Base-by-base conservation (phyloP, 2,113 vertebrate species). In the Hippocampus barbouri region DNA sequence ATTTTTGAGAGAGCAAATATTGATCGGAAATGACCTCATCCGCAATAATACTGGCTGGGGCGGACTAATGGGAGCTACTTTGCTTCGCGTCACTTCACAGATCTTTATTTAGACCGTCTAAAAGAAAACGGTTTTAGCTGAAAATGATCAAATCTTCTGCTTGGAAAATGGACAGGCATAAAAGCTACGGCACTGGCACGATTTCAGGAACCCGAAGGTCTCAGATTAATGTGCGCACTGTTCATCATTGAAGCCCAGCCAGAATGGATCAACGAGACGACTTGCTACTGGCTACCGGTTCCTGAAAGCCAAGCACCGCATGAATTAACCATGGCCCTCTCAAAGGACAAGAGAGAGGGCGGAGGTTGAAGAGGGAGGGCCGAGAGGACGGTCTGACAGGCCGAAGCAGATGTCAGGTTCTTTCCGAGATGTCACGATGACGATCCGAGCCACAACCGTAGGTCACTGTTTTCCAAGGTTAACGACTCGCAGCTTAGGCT, bases 261-360 rank as follows among this genome's bases (percentile, higher is more conserved):
- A 86, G 76, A 66, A 56, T 62, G 64, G 79, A 80, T 80, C 68
- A 66, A 68, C 72, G 47, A 77, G 65, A 76, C 40, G 56, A 83
- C 60, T 25, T 12, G 47, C 54, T 75, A 41, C 43, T 60, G 75
- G 54, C 68, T 54, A 61, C 62, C 5, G 34, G 49, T 77, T 63
- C 69, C 67, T 61, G 53, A 72, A 59, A 59, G 71, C 73, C 68
- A 74, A 66, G 71, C 30, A 14, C 20, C 60, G 18, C 75, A 85
- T 87, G 75, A 88, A 88, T 85, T 79, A 82, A 73, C 56, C 71
- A 85, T 75, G 34, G 70, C 23, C 54, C 62, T 78, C 63, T 78
- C 63, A 69, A 71, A 65, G 57, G 65, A 71, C 56, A 59, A 43
- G 56, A 59, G 68, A 53, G 49, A 30, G 53, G 16, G 5, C 18